Conservation (phyloP, 2,113 vertebrate species). For the Cyphomyrus plagiostoma region DNA sequence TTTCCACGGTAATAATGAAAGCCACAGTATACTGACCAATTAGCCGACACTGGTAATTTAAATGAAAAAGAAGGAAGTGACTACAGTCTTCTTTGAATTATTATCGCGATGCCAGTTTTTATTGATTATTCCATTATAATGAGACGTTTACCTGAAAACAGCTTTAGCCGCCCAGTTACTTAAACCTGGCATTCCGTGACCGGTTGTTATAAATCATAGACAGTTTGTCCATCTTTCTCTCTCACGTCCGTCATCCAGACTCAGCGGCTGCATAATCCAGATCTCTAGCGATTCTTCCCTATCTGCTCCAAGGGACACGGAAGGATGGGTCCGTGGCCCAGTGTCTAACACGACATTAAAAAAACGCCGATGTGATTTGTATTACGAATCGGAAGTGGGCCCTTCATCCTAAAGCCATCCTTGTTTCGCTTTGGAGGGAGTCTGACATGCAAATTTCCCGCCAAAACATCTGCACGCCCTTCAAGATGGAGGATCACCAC, state of each 20-base stretch:
- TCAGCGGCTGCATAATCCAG: neutral
- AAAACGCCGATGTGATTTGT: neutral
- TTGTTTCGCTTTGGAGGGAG: neutral
- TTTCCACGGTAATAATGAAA: slow-evolving; percentile 3
- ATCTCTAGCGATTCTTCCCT: neutral
- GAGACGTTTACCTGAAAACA: neutral
- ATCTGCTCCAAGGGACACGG: neutral
- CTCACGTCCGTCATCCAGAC: neutral
- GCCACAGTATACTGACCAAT: neutral
- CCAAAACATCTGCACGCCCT: neutral
- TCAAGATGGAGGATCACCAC: neutral
- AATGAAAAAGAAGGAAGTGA: neutral
- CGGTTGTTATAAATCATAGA: neutral
- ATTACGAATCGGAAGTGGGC: neutral
- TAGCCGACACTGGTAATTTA: neutral
- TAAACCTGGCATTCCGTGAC: neutral
- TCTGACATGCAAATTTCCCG: neutral
- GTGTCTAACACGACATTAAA: neutral
- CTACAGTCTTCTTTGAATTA: neutral
- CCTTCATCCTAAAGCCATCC: neutral
- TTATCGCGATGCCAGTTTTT: neutral
- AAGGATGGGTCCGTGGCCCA: neutral
- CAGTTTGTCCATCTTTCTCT: neutral
- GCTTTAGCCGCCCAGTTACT: neutral
- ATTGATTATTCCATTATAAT: neutral